Conservation (phyloP, 1,140 invertebrate genomes). For the Magallana angulata region DNA sequence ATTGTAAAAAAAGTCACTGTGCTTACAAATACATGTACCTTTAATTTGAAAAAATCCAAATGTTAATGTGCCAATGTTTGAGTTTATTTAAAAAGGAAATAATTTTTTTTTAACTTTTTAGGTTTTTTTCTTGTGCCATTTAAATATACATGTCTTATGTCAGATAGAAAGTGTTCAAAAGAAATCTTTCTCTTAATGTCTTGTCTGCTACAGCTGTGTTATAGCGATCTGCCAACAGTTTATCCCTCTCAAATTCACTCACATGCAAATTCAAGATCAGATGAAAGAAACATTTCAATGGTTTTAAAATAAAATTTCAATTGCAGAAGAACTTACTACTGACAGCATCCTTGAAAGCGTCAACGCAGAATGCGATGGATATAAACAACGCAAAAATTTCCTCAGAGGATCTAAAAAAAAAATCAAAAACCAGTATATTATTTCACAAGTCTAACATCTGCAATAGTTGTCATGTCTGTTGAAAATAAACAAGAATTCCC, state of each 20-base stretch:
- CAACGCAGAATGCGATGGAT: constrained; percentile 85
- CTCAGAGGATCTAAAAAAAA: constrained; percentile 83
- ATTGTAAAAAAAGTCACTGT: too few species aligned
- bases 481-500: not conserved
- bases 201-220: not conserved
- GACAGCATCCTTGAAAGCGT: constrained; percentile 82
- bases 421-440: not conserved
- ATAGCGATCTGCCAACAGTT: not conserved
- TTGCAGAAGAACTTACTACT: constrained; percentile 78
- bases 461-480: not conserved
- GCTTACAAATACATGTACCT: too few species aligned
- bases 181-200: not conserved
- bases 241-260: not conserved
- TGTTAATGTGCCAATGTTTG: too few species aligned
- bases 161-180: not conserved
- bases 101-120: too few species aligned
- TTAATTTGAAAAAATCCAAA: too few species aligned
- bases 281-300: constrained; percentile 14
- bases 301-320: not conserved
- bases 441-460: not conserved
- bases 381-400: constrained; percentile 87
- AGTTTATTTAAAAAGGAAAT: too few species aligned
- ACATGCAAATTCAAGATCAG: not conserved
- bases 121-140: too few species aligned
- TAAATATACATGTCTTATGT: too few species aligned